A percentile compares a stretch with the other conserved stretches of the same genome.
phyloP scores from a whole-genome alignment of 2,888 invertebrate species.

The Aleiodes testaceus region DNA sequence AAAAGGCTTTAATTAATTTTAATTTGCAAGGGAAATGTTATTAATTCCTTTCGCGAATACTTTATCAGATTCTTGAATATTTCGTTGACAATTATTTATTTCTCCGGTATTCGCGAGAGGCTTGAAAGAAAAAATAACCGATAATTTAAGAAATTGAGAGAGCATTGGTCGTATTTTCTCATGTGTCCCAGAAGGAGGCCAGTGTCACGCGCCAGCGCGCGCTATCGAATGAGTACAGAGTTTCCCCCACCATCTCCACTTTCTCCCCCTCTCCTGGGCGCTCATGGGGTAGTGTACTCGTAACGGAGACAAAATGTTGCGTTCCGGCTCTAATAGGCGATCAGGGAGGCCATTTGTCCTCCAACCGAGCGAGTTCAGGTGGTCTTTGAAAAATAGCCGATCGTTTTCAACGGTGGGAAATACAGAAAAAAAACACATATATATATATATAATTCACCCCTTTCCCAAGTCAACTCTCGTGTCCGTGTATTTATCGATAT shows the following conservation, averaged over 20 bases:
- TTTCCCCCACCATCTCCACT: slow-evolving; percentile 21
- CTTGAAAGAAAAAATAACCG: neutral
- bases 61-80: no score
- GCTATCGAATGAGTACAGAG: no score
- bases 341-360: slow-evolving; percentile 60
- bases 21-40: no score
- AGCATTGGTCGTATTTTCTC: neutral
- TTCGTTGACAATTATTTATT: no score
- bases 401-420: slow-evolving; percentile 35
- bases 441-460: slow-evolving; percentile 1
- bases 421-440: slow-evolving; percentile 20
- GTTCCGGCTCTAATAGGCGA: slow-evolving; percentile 58
- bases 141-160: neutral
- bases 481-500: slow-evolving; percentile 18
- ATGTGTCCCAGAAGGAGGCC: slow-evolving; percentile 12
- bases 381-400: slow-evolving; percentile 31
- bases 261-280: slow-evolving; percentile 13
- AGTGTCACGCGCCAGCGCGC: neutral
- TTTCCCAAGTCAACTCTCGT: neutral
- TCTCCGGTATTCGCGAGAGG: neutral
- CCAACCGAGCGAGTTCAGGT: slow-evolving; percentile 49
- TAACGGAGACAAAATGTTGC: slow-evolving; percentile 56
- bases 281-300: slow-evolving; percentile 28
- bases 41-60: no score
- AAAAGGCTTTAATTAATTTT: no score